These are phyloP conservation scores for Salmo trutta DNA, from an alignment of 2,797 vertebrate species.

Conservation along the genomic window DNA sequence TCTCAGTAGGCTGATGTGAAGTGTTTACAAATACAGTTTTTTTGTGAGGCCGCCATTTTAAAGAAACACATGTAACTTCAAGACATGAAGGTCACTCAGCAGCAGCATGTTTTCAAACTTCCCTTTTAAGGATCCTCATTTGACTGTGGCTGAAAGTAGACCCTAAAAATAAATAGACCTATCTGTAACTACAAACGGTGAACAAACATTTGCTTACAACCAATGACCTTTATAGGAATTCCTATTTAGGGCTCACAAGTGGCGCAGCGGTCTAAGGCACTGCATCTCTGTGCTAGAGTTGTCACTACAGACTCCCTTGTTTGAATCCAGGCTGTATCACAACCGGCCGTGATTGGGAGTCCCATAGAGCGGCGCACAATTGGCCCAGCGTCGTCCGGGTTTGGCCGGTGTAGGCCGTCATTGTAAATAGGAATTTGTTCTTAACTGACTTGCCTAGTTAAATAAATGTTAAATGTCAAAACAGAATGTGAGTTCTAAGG, in stretches of 20 bases:
- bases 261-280: too few species aligned
- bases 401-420: too few species aligned
- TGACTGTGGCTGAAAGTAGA: conserved; percentile 68
- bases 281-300: too few species aligned
- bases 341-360: too few species aligned
- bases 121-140: conserved; percentile 76
- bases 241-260: neutral
- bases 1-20: too few species aligned
- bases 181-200: conserved; percentile 52
- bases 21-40: neutral
- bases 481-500: neutral
- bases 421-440: too few species aligned
- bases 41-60: conserved; percentile 15
- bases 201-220: conserved; percentile 49
- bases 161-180: conserved; percentile 67
- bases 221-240: conserved; percentile 24
- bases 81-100: conserved; percentile 57
- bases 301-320: too few species aligned
- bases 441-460: too few species aligned
- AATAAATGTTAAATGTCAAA: neutral
- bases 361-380: too few species aligned
- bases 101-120: conserved; percentile 63
- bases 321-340: too few species aligned
- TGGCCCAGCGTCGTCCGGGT: too few species aligned
- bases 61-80: conserved; percentile 38